Evolutionary conservation across 2,888 invertebrate genomes (phyloP).

Genomic region (Tribolium freemani): DNA sequence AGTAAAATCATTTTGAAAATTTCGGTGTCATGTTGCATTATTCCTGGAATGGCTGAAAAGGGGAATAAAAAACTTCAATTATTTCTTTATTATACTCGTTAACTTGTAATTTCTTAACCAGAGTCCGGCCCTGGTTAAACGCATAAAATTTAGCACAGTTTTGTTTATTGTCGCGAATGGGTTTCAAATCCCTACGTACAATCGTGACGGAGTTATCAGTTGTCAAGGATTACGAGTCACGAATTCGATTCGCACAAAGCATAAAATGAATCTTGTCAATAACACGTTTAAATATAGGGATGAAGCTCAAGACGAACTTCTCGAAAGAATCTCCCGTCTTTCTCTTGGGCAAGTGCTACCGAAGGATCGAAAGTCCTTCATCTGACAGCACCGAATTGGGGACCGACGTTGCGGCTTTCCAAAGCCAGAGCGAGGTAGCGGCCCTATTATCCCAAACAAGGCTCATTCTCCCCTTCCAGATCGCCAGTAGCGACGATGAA

Average conservation of each 20-base stretch:
- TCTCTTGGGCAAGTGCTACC: slow-evolving; percentile 86
- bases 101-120: no score
- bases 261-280: not conserved
- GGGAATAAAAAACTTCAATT: no score
- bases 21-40: no score
- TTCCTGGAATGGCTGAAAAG: no score
- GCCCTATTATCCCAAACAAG: not conserved
- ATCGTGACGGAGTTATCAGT: not conserved
- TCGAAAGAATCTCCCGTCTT: slow-evolving; percentile 91
- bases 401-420: slow-evolving; percentile 73
- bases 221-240: slow-evolving; percentile 13
- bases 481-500: slow-evolving; percentile 62
- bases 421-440: slow-evolving; percentile 70
- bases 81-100: no score
- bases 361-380: slow-evolving; percentile 70
- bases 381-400: slow-evolving; percentile 72
- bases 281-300: slow-evolving; percentile 50
- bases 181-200: not conserved
- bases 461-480: slow-evolving; percentile 44
- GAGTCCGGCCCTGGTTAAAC: no score
- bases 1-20: no score
- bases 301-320: slow-evolving; percentile 81
- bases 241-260: not conserved
- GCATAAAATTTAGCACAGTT: no score
- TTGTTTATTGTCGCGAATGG: not conserved